These are phyloP conservation scores for Atherinomorus stipes DNA, from an alignment of 2,113 vertebrate genomes.

Conservation along the genomic window DNA sequence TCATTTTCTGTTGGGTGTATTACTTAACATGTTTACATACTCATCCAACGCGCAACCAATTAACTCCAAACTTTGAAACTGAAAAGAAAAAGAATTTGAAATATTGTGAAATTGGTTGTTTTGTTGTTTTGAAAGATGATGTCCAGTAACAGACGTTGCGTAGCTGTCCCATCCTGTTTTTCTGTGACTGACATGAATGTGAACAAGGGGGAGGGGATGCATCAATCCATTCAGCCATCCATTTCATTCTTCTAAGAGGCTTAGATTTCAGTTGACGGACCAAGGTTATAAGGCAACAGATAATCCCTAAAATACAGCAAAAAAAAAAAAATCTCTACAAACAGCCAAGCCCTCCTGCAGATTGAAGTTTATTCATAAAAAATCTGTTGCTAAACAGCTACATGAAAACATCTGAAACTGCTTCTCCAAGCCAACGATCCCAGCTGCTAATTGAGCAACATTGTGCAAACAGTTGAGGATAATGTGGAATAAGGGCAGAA, in stretches of 20 bases:
- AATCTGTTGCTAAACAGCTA: slow-evolving; percentile 36
- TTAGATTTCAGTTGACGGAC: slow-evolving; percentile 75
- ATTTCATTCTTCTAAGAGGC: slow-evolving; percentile 80
- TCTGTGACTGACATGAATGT: slow-evolving; percentile 54
- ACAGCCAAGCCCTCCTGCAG: slow-evolving; percentile 46
- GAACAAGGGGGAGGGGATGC: slow-evolving; percentile 62
- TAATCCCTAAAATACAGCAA: slow-evolving; percentile 74
- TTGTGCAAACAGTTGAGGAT: slow-evolving; percentile 51
- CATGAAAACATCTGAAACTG: slow-evolving; percentile 39
- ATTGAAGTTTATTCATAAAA: slow-evolving; percentile 55
- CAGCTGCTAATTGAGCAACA: slow-evolving; percentile 49
- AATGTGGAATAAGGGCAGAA: slow-evolving; percentile 47
- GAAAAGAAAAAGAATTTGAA: neutral
- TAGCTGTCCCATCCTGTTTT: slow-evolving; percentile 47
- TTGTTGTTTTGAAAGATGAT: slow-evolving; percentile 28
- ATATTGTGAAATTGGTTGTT: slow-evolving; percentile 4
- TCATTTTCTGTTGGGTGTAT: neutral
- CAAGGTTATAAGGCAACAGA: slow-evolving; percentile 75
- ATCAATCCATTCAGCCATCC: slow-evolving; percentile 66
- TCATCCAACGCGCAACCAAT: neutral
- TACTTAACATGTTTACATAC: neutral
- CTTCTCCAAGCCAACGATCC: slow-evolving; percentile 38
- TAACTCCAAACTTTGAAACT: neutral
- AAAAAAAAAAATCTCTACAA: slow-evolving; percentile 46
- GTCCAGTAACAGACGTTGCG: slow-evolving; percentile 27